Evolutionary conservation across 2,797 vertebrate species (phyloP).

Genomic region (Scyliorhinus canicula): DNA sequence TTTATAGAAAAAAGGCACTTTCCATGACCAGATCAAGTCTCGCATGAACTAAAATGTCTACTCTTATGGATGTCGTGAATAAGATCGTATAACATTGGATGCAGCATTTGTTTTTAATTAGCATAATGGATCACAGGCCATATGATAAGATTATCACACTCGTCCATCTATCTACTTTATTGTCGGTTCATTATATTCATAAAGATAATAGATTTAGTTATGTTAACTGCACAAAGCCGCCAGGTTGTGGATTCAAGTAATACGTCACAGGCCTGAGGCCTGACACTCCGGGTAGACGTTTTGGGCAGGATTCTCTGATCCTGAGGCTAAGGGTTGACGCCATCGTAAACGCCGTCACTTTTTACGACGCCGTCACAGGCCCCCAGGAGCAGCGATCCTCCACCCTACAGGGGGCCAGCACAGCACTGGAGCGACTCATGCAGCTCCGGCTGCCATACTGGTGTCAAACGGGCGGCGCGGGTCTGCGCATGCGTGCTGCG

Average conservation of each 20-base stretch:
- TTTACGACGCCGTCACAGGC: no score
- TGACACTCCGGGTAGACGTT: no score
- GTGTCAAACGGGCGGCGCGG: no score
- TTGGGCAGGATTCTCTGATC: no score
- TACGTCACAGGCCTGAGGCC: background rate
- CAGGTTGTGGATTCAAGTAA: background rate
- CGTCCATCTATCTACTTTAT: background rate
- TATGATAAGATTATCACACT: background rate
- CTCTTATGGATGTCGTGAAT: background rate
- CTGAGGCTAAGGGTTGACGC: no score
- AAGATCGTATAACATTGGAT: background rate
- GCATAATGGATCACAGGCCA: background rate
- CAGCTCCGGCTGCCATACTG: no score
- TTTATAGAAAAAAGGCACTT: background rate
- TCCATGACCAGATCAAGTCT: background rate
- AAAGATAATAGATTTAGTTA: background rate
- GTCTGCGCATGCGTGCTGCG: no score
- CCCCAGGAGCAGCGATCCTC: no score
- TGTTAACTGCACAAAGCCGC: background rate
- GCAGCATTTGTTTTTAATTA: background rate
- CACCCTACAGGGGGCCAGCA: no score
- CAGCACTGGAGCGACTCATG: no score
- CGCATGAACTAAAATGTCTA: background rate
- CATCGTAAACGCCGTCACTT: no score
- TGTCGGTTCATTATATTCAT: background rate